Conservation (phyloP, 2,888 invertebrate genomes). For the Euproctis similis region DNA sequence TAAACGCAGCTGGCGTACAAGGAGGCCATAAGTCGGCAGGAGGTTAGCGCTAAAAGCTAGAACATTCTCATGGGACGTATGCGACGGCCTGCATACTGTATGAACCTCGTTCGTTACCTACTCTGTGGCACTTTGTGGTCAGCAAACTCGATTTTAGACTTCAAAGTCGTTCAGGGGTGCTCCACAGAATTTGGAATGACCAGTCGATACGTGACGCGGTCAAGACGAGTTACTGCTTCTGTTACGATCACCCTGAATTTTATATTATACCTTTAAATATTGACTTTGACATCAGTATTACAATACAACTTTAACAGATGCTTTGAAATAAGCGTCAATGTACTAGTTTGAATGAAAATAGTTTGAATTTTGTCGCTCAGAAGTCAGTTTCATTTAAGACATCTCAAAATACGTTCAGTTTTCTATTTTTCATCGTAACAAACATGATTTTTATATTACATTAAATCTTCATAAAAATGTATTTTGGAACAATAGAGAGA, state of each 20-base stretch:
- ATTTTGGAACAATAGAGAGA: too few species aligned
- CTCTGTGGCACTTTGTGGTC: constrained; percentile 57
- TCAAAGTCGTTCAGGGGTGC: constrained; percentile 54
- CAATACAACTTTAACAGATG: too few species aligned
- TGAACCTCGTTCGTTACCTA: constrained; percentile 34
- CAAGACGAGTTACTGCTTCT: constrained; percentile 17
- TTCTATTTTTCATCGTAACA: too few species aligned
- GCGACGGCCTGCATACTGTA: constrained; percentile 58
- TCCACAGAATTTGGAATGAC: constrained; percentile 26
- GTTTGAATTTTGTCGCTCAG: too few species aligned
- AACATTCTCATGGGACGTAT: constrained; percentile 40
- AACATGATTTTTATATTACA: too few species aligned
- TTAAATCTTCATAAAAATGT: too few species aligned
- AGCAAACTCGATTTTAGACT: constrained; percentile 70
- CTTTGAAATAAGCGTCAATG: too few species aligned
- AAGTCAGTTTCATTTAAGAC: too few species aligned
- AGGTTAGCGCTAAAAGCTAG: constrained; percentile 53
- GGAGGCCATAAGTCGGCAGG: constrained; percentile 40
- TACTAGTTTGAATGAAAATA: too few species aligned
- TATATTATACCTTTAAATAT: constrained; percentile 6
- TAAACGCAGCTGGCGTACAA: constrained; percentile 32
- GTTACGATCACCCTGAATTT: constrained; percentile 21
- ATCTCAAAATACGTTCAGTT: too few species aligned
- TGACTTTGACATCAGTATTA: too few species aligned
- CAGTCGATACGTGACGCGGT: constrained; percentile 30